phyloP scores from a whole-genome alignment of 2,113 vertebrate species.

The Neolamprologus tretocephalus region DNA sequence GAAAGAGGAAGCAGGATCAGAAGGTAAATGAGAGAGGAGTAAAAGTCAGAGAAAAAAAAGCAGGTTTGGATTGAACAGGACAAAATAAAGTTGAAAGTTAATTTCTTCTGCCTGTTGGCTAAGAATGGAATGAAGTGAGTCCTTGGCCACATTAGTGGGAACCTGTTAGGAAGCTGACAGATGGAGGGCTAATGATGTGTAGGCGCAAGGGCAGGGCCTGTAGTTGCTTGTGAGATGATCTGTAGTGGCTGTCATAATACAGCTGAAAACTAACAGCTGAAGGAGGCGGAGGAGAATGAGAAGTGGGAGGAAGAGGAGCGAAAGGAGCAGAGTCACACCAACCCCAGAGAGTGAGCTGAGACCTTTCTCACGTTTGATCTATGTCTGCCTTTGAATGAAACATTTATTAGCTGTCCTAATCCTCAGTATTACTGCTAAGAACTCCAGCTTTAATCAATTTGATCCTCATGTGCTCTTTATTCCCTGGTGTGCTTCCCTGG shows the following conservation, averaged over 20 bases:
- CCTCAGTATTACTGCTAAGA: conserved; percentile 31
- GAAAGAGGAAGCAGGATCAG: neutral
- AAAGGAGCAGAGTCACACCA: neutral
- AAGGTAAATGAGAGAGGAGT: neutral
- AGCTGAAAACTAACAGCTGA: conserved; percentile 60
- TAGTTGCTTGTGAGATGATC: conserved; percentile 55
- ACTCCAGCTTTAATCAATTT: conserved; percentile 36
- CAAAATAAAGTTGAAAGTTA: neutral
- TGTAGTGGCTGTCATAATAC: conserved; percentile 65
- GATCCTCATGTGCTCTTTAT: conserved; percentile 29
- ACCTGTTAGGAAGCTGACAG: conserved; percentile 68
- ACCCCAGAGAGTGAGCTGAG: neutral
- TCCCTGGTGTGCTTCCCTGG: conserved; percentile 21
- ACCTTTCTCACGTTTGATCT: conserved; percentile 48
- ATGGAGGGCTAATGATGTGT: conserved; percentile 64
- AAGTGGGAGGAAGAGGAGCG: neutral
- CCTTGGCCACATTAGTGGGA: conserved; percentile 53
- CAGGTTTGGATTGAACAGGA: neutral
- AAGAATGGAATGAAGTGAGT: conserved; percentile 48
- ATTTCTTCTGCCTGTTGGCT: conserved; percentile 1
- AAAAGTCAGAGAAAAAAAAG: neutral
- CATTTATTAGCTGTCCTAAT: conserved; percentile 60
- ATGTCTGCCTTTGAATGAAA: conserved; percentile 47
- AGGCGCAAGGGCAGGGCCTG: conserved; percentile 51
- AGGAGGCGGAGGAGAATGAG: neutral